These are phyloP conservation scores for Andricus grossulariae DNA, from an alignment of 1,140 invertebrate genomes.

Conservation along the genomic window DNA sequence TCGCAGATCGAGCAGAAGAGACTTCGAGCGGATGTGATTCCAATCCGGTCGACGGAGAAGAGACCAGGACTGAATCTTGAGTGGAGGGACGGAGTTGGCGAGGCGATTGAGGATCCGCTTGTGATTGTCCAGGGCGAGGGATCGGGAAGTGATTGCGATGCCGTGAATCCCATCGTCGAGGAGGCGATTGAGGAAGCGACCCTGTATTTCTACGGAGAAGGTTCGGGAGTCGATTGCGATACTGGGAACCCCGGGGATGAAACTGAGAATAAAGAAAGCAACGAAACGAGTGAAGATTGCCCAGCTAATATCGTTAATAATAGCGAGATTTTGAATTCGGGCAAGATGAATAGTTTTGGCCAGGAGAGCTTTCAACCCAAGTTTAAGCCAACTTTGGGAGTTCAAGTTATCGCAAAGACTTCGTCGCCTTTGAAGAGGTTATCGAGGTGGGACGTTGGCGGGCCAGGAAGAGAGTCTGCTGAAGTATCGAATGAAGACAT, in stretches of 20 bases:
- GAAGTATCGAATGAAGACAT: conserved; percentile 65
- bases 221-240: conserved; percentile 83
- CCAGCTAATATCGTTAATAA: conserved; percentile 48
- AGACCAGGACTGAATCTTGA: conserved; percentile 54
- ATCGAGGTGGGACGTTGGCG: conserved; percentile 75
- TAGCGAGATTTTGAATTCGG: background rate
- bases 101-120: conserved; percentile 84
- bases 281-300: conserved; percentile 63
- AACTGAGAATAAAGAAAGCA: conserved; percentile 61
- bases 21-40: conserved; percentile 65
- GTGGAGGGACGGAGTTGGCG: conserved; percentile 76
- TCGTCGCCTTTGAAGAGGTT: conserved; percentile 63
- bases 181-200: conserved; percentile 85
- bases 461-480: conserved; percentile 59
- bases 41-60: conserved; percentile 64
- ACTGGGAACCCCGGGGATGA: conserved; percentile 79
- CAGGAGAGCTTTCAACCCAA: conserved; percentile 55
- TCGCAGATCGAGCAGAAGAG: conserved; percentile 61
- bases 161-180: conserved; percentile 75
- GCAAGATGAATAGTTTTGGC: conserved; percentile 29
- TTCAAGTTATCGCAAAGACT: conserved; percentile 68
- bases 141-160: conserved; percentile 83
- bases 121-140: conserved; percentile 85
- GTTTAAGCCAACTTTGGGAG: conserved; percentile 70
- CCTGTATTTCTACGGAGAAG: conserved; percentile 83